Evolutionary conservation across 2,888 invertebrate genomes (phyloP), one percentile per base, ranked within the genome.

Genomic region (Parnassius apollo): DNA sequence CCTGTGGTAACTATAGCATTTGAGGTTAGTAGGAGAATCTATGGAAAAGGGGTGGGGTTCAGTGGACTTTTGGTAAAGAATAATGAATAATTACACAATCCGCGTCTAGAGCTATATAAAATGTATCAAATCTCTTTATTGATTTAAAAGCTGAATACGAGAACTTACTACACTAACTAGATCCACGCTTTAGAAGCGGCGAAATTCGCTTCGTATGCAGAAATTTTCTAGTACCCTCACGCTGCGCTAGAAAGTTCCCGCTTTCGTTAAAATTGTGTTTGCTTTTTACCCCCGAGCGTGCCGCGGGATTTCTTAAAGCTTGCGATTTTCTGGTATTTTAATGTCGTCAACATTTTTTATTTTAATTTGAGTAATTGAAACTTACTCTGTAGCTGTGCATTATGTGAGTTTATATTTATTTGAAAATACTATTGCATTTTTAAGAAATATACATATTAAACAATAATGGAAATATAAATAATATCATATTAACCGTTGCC

Each of bases 211-310:
- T 59, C 51, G 55, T 51, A 25, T 63, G 63, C 63, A 55, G 48
- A 63, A 59, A 46, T 59, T 63, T 45, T 63, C 55, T 59, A 59
- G 63, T 25, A 56, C 62, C 45, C 63, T 63, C 59, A 52, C 56
- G 48, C 51, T 46, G 63, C 59, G 59, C 55, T 55, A 59, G 55
- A 63, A 63, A 59, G 46, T 55, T 45, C 45, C 42, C 46, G 56
- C 52, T 51, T 18, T 13, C n/a, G 59, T 49, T 59, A 55, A 59
- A 55, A 55, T 55, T 42, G 45, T 58, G 53, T 55, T 63, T 59
- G 59, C 59, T 58, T 57, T 62, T 58, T 49, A 42, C 58, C 11
- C 25, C 42, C n/a, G 46, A 48, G 44, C 12, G 54, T 49, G 53
- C 11, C 55, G 35, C 35, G 35, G 35, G 49, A 22, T 18, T 42